These are phyloP conservation scores for Corythornis vintsioides DNA, from an alignment of 2,113 vertebrate genomes.

Conservation along the genomic window DNA sequence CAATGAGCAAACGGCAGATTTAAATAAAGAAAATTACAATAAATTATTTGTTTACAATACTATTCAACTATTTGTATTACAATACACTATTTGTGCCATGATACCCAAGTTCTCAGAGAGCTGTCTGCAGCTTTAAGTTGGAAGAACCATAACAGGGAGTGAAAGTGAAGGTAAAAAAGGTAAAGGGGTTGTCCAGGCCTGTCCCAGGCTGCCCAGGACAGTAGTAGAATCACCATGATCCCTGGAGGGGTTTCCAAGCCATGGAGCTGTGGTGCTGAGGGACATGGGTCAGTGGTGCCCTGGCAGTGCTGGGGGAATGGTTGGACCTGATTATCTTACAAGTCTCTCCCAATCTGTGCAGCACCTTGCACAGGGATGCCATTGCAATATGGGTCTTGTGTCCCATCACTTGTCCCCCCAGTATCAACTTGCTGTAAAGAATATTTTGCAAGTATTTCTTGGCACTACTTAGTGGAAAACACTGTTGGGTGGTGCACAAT, in stretches of 20 bases:
- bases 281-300: neutral
- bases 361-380: accelerated
- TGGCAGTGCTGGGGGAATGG: neutral
- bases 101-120: accelerated
- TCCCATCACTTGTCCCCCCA: neutral
- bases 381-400: neutral
- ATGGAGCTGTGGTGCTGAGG: neutral
- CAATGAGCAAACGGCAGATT: neutral
- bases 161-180: neutral
- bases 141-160: accelerated
- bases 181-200: neutral
- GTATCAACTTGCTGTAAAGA: neutral
- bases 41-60: too few relatives aligned
- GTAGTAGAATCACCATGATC: neutral
- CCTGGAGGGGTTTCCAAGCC: neutral
- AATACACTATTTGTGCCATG: neutral
- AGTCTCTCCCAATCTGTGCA: neutral
- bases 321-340: neutral
- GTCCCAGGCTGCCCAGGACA: neutral
- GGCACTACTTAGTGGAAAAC: neutral
- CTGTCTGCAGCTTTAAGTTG: neutral
- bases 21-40: neutral
- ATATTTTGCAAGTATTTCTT: neutral
- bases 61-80: too few relatives aligned
- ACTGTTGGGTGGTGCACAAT: accelerated